A percentile compares a stretch with the other conserved stretches of the same genome.
phyloP scores from a whole-genome alignment of 2,888 invertebrate genomes.

The Erpobdella octoculata region DNA sequence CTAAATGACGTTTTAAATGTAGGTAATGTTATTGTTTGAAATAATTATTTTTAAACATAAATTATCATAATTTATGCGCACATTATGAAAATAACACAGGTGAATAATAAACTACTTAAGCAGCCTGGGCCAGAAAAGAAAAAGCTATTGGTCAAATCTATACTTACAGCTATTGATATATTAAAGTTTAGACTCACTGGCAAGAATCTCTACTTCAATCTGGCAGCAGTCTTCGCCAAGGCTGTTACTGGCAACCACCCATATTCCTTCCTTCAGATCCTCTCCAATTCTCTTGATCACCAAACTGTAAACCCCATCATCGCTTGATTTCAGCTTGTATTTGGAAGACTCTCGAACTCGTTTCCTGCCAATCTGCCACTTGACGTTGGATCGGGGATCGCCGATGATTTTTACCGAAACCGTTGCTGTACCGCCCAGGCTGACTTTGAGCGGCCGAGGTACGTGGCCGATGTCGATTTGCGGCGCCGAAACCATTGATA shows the following conservation, averaged over 20 bases:
- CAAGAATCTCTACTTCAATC: slow-evolving; percentile 15
- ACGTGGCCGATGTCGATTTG: neutral
- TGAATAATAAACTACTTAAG: no score
- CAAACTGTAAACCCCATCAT: neutral
- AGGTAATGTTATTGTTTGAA: no score
- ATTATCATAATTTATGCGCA: no score
- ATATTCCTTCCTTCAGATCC: slow-evolving; percentile 27
- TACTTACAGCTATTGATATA: no score
- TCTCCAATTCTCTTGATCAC: slow-evolving; percentile 13
- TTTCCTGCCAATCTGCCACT: slow-evolving; percentile 27
- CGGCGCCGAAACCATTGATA: no score
- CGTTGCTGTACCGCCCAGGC: slow-evolving; percentile 12
- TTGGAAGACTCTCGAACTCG: slow-evolving; percentile 21
- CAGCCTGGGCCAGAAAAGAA: no score
- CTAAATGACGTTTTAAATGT: no score
- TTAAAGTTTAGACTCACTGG: neutral
- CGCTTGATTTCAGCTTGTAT: neutral
- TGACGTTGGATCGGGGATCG: slow-evolving; percentile 1
- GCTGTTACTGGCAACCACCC: slow-evolving; percentile 26
- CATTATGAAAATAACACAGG: no score
- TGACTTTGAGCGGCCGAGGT: neutral
- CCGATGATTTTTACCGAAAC: slow-evolving; percentile 19
- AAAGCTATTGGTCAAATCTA: no score
- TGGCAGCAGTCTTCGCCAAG: slow-evolving; percentile 27
- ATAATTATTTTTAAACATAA: no score